Base-by-base conservation (phyloP, 2,888 invertebrate species). In the Lysandra coridon region DNA sequence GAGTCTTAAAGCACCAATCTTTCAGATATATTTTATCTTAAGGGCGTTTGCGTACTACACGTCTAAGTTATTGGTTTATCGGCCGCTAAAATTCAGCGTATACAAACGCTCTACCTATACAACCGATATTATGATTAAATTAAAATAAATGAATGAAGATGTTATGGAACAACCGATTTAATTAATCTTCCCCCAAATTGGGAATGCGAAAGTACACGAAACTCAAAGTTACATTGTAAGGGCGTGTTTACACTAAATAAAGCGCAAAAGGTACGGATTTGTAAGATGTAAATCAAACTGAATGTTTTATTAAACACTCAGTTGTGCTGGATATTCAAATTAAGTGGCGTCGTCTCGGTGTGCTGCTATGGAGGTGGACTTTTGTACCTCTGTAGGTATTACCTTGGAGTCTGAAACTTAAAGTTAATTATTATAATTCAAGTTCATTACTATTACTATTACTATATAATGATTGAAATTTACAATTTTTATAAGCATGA, bases 251-350 rank as follows among this genome's bases (percentile, higher is more conserved):
- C 92, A 91, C 88, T 88, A 87, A 88, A 90, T 88, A 89, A 88
- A 88, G 91, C 86, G 89, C 88, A 88, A 89, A 91, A 94, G 93
- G 93, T 93, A 91, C 90, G 88, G 92, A 91, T 92, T 92, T 91
- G 90, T 89, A 87, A 87, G 87, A 92, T 92, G 92, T 93, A 93
- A 94, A 94, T 94, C 94, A 92, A 93, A 92, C 88, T 89, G 89
- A 90, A 92, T 94, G 93, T 93, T 94, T 93, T 94, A 93, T 94
- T 93, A 94, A 94, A 93, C 93, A 92, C 91, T 91, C 89, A 86
- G 86, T 88, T 87, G 87, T 88, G 91, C 90, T 88, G 89, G 91
- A 90, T 93, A 93, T 94, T 93, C 92, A 94, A 94, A 94, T 94
- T 92, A 93, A 92, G 91, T 91, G 91, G 91, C 91, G 90, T 90